Conservation (phyloP, 2,113 vertebrate genomes). For the Oplegnathus fasciatus region DNA sequence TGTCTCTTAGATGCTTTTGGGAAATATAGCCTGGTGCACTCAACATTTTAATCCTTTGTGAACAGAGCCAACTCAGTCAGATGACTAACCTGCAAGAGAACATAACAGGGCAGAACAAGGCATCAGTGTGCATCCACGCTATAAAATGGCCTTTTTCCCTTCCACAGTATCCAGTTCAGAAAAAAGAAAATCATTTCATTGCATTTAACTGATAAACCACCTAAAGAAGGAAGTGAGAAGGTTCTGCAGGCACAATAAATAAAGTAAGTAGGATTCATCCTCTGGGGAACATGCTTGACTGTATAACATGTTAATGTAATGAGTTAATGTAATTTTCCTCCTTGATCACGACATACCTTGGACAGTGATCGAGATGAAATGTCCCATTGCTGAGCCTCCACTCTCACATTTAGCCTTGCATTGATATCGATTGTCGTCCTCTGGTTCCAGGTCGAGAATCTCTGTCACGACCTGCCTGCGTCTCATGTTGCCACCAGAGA, state of each 20-base stretch:
- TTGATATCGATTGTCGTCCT: background rate
- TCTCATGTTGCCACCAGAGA: background rate
- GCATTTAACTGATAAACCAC: background rate
- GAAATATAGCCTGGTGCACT: background rate
- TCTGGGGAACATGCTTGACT: background rate
- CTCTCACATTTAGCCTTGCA: slow-evolving; percentile 12
- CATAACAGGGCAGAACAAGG: background rate
- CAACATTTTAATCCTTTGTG: background rate
- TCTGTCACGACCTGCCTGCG: slow-evolving; percentile 51
- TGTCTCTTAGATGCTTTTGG: background rate
- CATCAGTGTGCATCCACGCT: background rate
- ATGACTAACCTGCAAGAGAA: slow-evolving; percentile 26
- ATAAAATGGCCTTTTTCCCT: background rate
- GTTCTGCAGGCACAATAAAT: background rate
- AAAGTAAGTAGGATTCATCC: background rate
- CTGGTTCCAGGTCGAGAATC: slow-evolving; percentile 1
- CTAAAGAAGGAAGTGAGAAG: background rate
- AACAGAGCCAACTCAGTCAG: background rate
- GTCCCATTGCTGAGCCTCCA: slow-evolving; percentile 4
- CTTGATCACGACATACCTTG: slow-evolving; percentile 9
- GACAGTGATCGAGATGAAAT: background rate
- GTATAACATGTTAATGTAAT: background rate
- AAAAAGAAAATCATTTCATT: too few species aligned
- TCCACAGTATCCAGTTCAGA: too few species aligned
- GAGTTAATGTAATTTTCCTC: background rate